A percentile compares a stretch with the other conserved stretches of the same genome.
Conservation (phyloP, 2,888 invertebrate genomes). For the Aphrophora alni region DNA sequence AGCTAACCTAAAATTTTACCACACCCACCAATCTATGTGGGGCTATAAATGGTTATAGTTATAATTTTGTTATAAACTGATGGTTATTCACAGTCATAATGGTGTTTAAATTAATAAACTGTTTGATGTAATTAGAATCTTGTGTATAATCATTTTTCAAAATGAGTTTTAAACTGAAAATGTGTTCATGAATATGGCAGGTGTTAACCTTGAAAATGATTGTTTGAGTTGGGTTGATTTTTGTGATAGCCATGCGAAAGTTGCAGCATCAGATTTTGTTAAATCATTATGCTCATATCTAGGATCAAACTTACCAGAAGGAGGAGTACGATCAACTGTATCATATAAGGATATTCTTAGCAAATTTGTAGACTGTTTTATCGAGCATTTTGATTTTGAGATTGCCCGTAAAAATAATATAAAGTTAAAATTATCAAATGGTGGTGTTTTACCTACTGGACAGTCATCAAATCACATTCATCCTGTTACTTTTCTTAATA, state of each 20-base stretch:
- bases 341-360: slow-evolving; percentile 80
- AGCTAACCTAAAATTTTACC: slow-evolving; percentile 32
- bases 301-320: slow-evolving; percentile 70
- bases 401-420: slow-evolving; percentile 65
- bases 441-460: slow-evolving; percentile 44
- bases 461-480: slow-evolving; percentile 43
- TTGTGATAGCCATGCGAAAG: slow-evolving; percentile 85
- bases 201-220: slow-evolving; percentile 44
- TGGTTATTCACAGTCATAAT: neutral
- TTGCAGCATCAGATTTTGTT: slow-evolving; percentile 87
- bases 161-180: slow-evolving; percentile 16
- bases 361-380: slow-evolving; percentile 84
- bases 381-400: slow-evolving; percentile 84
- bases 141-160: neutral
- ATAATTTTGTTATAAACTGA: neutral
- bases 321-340: slow-evolving; percentile 59
- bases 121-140: neutral
- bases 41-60: no score
- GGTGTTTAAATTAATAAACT: neutral
- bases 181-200: slow-evolving; percentile 41
- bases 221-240: slow-evolving; percentile 73
- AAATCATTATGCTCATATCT: slow-evolving; percentile 83
- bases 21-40: slow-evolving; percentile 9
- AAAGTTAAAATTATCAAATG: slow-evolving; percentile 56
- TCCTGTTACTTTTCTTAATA: slow-evolving; percentile 44